Conservation (phyloP, 1,140 invertebrate genomes). For the Rhynchophorus ferrugineus region DNA sequence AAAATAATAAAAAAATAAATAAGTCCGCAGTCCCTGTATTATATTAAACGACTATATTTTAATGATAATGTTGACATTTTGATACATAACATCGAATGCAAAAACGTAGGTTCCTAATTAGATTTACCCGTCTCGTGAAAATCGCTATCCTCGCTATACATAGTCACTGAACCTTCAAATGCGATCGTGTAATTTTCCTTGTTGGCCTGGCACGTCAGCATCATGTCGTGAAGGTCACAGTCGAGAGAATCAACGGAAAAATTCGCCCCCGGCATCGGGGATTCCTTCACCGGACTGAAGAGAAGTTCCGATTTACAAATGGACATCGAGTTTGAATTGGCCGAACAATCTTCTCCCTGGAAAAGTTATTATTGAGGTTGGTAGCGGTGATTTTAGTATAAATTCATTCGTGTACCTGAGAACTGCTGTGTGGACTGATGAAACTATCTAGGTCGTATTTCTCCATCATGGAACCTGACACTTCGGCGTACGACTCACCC, state of each 20-base stretch:
- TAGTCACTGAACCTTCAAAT: slow-evolving; percentile 80
- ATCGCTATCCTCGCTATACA: slow-evolving; percentile 78
- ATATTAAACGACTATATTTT: no score
- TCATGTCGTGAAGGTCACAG: slow-evolving; percentile 75
- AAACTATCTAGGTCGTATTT: slow-evolving; percentile 71
- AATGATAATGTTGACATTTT: no score
- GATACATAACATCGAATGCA: no score
- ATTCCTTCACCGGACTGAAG: slow-evolving; percentile 86
- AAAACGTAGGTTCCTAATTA: no score
- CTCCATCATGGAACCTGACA: slow-evolving; percentile 72
- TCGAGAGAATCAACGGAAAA: slow-evolving; percentile 87
- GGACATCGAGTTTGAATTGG: slow-evolving; percentile 69
- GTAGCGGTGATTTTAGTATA: neutral
- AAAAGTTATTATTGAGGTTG: neutral
- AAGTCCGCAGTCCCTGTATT: no score
- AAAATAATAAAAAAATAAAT: no score
- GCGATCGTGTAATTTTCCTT: slow-evolving; percentile 93
- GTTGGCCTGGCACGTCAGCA: slow-evolving; percentile 82
- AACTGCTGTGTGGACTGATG: slow-evolving; percentile 61
- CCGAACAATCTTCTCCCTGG: slow-evolving; percentile 61
- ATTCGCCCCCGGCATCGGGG: slow-evolving; percentile 57
- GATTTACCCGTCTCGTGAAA: slow-evolving; percentile 60
- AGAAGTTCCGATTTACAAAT: slow-evolving; percentile 83
- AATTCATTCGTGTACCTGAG: slow-evolving; percentile 42
- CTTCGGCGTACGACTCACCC: slow-evolving; percentile 74